Conservation (phyloP, 2,888 invertebrate genomes). For the Portevinia maculata region DNA sequence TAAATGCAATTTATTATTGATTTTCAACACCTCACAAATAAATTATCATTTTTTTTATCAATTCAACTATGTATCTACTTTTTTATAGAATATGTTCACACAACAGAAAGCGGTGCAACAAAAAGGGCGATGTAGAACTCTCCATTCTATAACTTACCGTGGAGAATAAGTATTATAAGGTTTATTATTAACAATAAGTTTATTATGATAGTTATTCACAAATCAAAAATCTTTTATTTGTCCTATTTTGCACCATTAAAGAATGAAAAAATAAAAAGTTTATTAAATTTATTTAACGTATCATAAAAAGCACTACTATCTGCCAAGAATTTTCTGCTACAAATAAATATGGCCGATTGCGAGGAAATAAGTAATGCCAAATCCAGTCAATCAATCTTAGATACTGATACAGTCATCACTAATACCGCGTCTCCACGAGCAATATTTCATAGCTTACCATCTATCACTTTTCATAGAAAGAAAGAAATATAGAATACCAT, state of each 20-base stretch:
- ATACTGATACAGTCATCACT: no score
- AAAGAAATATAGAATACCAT: no score
- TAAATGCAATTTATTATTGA: not conserved
- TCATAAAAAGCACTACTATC: conserved; percentile 41
- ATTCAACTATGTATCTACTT: not conserved
- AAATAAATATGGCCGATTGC: conserved; percentile 22
- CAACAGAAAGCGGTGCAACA: conserved; percentile 18
- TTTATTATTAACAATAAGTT: conserved; percentile 17
- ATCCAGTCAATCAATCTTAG: no score
- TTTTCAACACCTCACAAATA: not conserved
- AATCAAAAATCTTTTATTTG: conserved; percentile 29
- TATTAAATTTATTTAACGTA: conserved; percentile 19
- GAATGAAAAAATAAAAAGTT: conserved; percentile 7
- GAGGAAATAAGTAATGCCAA: not conserved
- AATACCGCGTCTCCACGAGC: no score
- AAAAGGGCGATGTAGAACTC: conserved; percentile 24
- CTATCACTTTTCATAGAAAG: no score
- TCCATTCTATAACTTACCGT: conserved; percentile 60
- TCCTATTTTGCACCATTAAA: conserved; percentile 27
- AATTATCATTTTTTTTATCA: not conserved
- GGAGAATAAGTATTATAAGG: conserved; percentile 32
- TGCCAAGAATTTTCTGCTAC: conserved; percentile 9
- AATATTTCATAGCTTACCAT: no score
- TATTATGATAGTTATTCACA: conserved; percentile 46
- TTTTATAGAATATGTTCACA: not conserved